Base-by-base conservation (phyloP, 2,888 invertebrate genomes). In the Rosalia funebris region DNA sequence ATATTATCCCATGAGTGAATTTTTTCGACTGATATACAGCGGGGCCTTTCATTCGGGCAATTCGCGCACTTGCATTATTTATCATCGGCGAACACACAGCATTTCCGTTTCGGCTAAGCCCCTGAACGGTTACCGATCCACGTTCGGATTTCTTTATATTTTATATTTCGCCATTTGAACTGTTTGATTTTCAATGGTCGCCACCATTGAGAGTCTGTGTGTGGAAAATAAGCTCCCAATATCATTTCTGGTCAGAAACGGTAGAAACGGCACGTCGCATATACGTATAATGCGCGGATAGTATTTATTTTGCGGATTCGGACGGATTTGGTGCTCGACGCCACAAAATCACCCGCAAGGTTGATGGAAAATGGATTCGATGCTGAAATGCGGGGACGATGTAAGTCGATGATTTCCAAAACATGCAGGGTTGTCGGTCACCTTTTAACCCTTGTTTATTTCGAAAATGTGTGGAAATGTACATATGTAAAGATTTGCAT, bases 171-270 rank as follows among this genome's bases (percentile, higher is more conserved):
- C 48, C 55, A 34, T 52, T 57, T 17, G 52, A 46, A 46, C 46
- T 31, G 53, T 42, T 53, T 32, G 53, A 53, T 53, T 53, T 37
- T 53, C 53, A 42, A 53, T 53, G 42, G 42, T 42, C 31, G 42
- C 11, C 42, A 17, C 53, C 20, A 53, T 53, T 53, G 42, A 41
- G 53, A 31, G 53, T 14, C 20, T 11, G 19, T 12, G 32, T 31
- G 47, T 41, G 53, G 42, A 63, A 52, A 52, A 52, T 61, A 65
- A 65, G 57, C 65, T 47, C 44, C 20, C 39, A 15, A 62, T 62
- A 62, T 62, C 57, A 60, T 62, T 65, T 60, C 62, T 50, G 65
- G 60, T 65, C 65, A 65, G 65, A 62, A 48, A 65, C 57, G 34
- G 20, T 11, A 16, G 20, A 55, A 31, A 37, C 31, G 54, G 54